Evolutionary conservation across 2,888 invertebrate genomes (phyloP).

Genomic region (Drosophila maculinotata): DNA sequence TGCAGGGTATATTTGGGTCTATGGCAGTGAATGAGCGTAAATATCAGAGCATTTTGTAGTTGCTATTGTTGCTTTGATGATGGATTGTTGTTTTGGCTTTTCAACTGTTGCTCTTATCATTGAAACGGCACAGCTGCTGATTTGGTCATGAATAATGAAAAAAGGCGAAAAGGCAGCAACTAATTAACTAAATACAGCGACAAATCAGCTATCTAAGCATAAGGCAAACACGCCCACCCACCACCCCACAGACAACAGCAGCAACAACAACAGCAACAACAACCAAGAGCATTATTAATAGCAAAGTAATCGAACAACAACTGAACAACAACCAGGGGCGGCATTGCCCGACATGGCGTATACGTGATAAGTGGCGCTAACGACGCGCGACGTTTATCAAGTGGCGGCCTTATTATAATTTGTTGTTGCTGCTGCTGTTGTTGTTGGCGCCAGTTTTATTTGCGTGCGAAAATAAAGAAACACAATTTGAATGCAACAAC

Average conservation of each 20-base stretch:
- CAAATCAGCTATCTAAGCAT: conserved; percentile 30
- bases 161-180: conserved; percentile 7
- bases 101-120: conserved; percentile 27
- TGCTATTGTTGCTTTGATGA: conserved; percentile 9
- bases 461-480: conserved; percentile 73
- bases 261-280: conserved; percentile 8
- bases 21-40: conserved; percentile 19
- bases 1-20: neutral
- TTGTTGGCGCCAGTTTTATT: conserved; percentile 78
- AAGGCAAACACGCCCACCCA: conserved; percentile 17
- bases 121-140: conserved; percentile 31
- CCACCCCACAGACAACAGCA: conserved; percentile 16
- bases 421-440: conserved; percentile 31
- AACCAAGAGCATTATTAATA: conserved; percentile 16
- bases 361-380: conserved; percentile 80
- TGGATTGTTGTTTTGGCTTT: conserved; percentile 36
- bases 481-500: conserved; percentile 64
- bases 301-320: conserved; percentile 16
- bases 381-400: conserved; percentile 81
- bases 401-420: conserved; percentile 62
- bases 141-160: conserved; percentile 4
- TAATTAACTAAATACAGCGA: conserved; percentile 23
- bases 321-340: conserved; percentile 39
- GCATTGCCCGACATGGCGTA: conserved; percentile 74
- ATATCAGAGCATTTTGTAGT: conserved; percentile 14